phyloP scores from a whole-genome alignment of 2,797 vertebrate species.

The Rallus crepitans region DNA sequence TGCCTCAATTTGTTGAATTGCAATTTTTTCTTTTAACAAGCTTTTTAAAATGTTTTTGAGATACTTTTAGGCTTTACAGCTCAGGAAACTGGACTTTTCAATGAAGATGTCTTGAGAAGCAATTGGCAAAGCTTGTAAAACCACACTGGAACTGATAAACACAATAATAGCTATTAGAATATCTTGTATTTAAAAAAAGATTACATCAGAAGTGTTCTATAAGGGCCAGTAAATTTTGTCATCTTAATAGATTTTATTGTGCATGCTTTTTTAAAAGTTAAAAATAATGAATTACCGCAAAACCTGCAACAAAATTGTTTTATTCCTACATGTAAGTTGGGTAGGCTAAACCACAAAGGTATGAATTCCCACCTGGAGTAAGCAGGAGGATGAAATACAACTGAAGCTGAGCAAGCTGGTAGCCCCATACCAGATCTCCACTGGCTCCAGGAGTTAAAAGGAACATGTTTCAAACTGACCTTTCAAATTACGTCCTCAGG shows the following conservation, averaged over 20 bases:
- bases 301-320: not conserved
- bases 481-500: not conserved
- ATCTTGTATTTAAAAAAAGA: not conserved
- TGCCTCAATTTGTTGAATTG: not conserved
- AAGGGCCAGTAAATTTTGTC: not conserved
- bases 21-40: not conserved
- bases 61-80: not conserved
- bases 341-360: not conserved
- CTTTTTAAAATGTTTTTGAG: not conserved
- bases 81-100: not conserved
- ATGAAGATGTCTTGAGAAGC: not conserved
- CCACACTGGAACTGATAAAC: not conserved
- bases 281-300: not conserved
- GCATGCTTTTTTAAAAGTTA: not conserved
- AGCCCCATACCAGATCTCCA: not conserved
- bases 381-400: not conserved
- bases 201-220: not conserved
- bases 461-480: not conserved
- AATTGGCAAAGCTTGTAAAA: not conserved
- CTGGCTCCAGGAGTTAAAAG: not conserved
- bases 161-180: not conserved
- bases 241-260: not conserved
- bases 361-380: not conserved
- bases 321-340: not conserved
- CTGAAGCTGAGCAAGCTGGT: not conserved